phyloP scores from a whole-genome alignment of 1,140 invertebrate species.

The Steinernema khuongi region DNA sequence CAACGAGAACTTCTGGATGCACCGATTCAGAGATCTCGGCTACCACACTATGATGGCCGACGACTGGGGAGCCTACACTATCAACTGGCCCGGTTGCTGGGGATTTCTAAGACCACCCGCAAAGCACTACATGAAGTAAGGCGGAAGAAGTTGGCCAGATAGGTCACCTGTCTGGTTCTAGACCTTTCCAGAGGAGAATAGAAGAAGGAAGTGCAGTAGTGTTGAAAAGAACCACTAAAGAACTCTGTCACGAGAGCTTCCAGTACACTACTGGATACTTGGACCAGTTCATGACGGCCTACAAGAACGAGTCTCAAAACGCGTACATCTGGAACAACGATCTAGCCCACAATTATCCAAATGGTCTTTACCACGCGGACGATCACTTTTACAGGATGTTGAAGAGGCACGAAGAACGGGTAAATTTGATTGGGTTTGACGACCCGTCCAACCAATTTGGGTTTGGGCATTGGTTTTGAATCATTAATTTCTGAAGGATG shows the following conservation, averaged over 20 bases:
- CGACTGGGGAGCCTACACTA: constrained; percentile 25
- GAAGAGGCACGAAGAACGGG: constrained; percentile 6
- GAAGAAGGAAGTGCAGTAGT: neutral
- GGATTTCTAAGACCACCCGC: constrained; percentile 30
- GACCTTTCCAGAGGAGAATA: neutral
- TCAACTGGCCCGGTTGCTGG: constrained; percentile 29
- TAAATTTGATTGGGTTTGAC: neutral
- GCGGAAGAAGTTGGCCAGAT: neutral
- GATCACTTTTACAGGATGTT: constrained; percentile 23
- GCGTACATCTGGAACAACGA: constrained; percentile 23
- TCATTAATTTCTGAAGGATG: neutral
- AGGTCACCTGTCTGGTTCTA: neutral
- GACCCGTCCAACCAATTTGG: neutral
- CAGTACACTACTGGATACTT: neutral
- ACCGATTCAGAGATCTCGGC: neutral
- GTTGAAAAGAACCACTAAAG: neutral
- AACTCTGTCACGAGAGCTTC: neutral
- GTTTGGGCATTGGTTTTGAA: neutral
- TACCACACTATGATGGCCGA: neutral
- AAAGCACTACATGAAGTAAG: constrained; percentile 30
- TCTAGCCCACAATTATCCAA: constrained; percentile 18
- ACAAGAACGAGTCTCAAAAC: constrained; percentile 25
- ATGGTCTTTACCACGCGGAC: constrained; percentile 10
- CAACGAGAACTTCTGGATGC: neutral
- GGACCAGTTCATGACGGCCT: constrained; percentile 27